Conservation (phyloP, 2,888 invertebrate genomes). For the Polymixis lichenea region DNA sequence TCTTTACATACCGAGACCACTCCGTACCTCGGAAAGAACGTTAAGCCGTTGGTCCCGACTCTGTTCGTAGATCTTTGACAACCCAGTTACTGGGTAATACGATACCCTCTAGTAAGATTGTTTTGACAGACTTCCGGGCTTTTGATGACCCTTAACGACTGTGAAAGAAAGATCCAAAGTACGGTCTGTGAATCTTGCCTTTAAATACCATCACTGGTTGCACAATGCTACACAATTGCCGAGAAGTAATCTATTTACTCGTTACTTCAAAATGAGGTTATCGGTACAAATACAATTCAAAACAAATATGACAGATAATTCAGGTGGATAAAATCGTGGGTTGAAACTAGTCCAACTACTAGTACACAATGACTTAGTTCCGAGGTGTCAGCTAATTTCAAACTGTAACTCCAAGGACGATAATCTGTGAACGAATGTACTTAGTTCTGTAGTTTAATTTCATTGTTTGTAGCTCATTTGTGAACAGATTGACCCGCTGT, state of each 20-base stretch:
- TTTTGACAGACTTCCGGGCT: no score
- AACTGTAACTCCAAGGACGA: not conserved
- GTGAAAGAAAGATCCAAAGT: no score
- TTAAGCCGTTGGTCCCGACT: no score
- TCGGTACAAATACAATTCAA: not conserved
- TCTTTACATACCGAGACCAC: no score
- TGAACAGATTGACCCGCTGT: not conserved
- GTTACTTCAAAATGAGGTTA: not conserved
- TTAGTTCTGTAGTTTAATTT: constrained; percentile 24
- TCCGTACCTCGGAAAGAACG: no score
- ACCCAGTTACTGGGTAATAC: no score
- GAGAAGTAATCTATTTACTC: not conserved
- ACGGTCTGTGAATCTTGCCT: no score
- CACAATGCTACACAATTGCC: no score
- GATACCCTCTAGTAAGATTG: no score
- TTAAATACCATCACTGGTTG: no score
- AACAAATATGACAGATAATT: not conserved
- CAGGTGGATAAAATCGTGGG: not conserved
- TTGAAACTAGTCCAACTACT: not conserved
- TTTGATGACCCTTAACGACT: no score
- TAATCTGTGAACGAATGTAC: constrained; percentile 45
- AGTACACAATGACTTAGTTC: constrained; percentile 11
- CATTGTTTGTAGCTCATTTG: constrained; percentile 35
- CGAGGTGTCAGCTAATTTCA: constrained; percentile 14
- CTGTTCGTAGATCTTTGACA: no score